phyloP scores from a whole-genome alignment of 2,113 vertebrate genomes.

The Strix aluco region DNA sequence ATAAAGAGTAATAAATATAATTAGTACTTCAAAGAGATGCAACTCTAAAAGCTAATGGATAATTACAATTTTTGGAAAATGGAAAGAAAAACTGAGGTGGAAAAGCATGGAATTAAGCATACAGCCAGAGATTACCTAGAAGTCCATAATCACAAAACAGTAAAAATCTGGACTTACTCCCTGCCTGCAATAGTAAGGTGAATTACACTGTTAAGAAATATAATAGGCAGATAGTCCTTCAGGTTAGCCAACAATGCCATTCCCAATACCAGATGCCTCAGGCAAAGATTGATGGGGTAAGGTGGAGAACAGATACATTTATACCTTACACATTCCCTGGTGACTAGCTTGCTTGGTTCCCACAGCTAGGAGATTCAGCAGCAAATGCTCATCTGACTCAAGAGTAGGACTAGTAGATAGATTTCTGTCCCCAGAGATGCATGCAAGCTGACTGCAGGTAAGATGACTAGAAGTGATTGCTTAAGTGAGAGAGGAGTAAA shows the following conservation, averaged over 20 bases:
- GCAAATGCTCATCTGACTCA: neutral
- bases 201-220: neutral
- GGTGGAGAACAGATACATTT: neutral
- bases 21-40: neutral
- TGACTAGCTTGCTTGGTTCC: neutral
- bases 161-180: neutral
- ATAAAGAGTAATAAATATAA: neutral
- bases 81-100: neutral
- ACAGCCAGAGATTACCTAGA: neutral
- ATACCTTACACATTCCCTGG: neutral
- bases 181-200: neutral
- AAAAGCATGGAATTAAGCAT: neutral
- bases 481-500: neutral
- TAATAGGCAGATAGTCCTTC: neutral
- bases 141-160: neutral
- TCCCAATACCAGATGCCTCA: neutral
- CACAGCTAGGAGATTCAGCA: neutral
- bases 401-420: neutral
- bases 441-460: neutral
- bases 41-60: neutral
- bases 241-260: neutral
- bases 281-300: neutral
- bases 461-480: neutral
- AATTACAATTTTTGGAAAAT: neutral
- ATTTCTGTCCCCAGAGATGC: neutral